A percentile compares a stretch with the other conserved stretches of the same genome.
These are phyloP conservation scores for Picathartes gymnocephalus DNA, from an alignment of 2,113 vertebrate species.

Conservation along the genomic window DNA sequence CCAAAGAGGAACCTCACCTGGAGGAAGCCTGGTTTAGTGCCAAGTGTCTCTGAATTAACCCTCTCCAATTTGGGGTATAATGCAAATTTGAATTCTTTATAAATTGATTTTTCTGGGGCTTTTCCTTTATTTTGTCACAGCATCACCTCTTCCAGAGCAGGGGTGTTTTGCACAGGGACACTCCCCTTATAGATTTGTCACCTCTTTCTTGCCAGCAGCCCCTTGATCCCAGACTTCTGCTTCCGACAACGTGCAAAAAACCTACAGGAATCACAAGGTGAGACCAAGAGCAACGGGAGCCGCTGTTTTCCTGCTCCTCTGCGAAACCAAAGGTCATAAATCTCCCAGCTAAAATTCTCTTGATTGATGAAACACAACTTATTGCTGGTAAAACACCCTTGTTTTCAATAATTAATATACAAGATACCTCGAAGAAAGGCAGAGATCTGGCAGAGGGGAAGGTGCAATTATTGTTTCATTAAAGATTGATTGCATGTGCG, in stretches of 20 bases:
- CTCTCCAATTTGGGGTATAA: background rate
- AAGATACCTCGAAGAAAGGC: background rate
- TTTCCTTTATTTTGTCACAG: background rate
- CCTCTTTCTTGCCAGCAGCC: background rate
- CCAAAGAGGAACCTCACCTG: background rate
- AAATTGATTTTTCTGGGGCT: background rate
- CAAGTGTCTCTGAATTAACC: background rate
- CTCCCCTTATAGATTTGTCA: rapidly evolving
- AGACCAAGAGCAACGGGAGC: background rate
- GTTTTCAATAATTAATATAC: constrained; percentile 14
- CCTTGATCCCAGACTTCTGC: rapidly evolving
- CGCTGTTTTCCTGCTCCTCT: background rate
- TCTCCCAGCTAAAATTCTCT: background rate
- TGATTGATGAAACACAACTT: background rate
- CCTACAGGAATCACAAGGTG: background rate
- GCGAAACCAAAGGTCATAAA: background rate
- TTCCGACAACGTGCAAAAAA: too few relatives aligned
- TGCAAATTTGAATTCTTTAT: background rate
- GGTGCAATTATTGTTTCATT: constrained; percentile 66
- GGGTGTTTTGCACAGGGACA: background rate
- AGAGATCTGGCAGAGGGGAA: background rate
- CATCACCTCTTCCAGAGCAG: background rate
- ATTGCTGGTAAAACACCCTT: background rate
- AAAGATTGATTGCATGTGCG: constrained; percentile 62
- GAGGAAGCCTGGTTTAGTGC: background rate